These are phyloP conservation scores for Theocolax elegans DNA, from an alignment of 1,140 invertebrate species.

Conservation along the genomic window DNA sequence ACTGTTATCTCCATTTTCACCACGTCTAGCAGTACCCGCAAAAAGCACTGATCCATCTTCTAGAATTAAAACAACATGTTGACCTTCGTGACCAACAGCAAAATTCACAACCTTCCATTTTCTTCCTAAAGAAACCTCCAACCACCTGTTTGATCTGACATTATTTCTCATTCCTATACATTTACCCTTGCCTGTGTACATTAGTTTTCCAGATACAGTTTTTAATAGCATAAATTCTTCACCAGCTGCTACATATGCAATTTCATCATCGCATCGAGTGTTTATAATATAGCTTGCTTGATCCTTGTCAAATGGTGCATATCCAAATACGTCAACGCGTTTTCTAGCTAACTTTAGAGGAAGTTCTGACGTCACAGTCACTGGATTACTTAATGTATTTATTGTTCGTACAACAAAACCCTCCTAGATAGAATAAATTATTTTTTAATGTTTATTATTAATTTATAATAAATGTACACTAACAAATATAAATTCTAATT, in stretches of 20 bases:
- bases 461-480: too few species aligned
- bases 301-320: constrained; percentile 78
- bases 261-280: constrained; percentile 77
- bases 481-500: background rate
- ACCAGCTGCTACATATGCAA: constrained; percentile 75
- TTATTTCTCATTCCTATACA: constrained; percentile 78
- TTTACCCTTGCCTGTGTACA: constrained; percentile 83
- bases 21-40: constrained; percentile 88
- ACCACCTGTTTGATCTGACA: constrained; percentile 75
- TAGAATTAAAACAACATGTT: constrained; percentile 87
- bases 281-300: constrained; percentile 65
- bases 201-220: constrained; percentile 81
- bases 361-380: constrained; percentile 74
- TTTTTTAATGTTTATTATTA: too few species aligned
- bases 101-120: constrained; percentile 81
- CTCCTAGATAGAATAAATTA: too few species aligned
- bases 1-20: constrained; percentile 90
- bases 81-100: constrained; percentile 91
- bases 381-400: constrained; percentile 74
- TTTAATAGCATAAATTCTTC: constrained; percentile 88
- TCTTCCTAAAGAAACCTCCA: constrained; percentile 81
- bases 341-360: constrained; percentile 84
- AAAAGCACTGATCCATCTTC: constrained; percentile 92
- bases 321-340: constrained; percentile 81
- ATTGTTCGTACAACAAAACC: constrained; percentile 84